Evolutionary conservation across 2,797 vertebrate species (phyloP).

Genomic region (Tinamus major): DNA sequence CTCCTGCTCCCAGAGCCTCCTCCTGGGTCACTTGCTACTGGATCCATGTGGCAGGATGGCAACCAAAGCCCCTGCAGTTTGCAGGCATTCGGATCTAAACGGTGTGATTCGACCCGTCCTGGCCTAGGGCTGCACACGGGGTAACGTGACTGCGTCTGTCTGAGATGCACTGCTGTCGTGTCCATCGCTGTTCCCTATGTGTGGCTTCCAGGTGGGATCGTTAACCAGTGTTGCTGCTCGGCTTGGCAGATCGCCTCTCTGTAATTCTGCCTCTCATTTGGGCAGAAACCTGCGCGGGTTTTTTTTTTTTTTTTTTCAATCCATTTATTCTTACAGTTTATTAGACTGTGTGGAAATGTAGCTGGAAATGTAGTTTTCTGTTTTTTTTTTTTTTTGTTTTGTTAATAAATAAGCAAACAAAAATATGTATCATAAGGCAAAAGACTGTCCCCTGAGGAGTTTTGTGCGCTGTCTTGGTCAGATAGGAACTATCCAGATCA

Average conservation of each 20-base stretch:
- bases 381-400: not conserved
- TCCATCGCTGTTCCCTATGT: not conserved
- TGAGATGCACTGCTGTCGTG: not conserved
- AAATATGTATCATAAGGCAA: not conserved
- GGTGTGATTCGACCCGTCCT: not conserved
- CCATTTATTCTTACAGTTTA: not conserved
- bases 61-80: not conserved
- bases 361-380: too few relatives aligned
- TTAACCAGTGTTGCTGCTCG: not conserved
- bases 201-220: not conserved
- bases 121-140: not conserved
- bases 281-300: not conserved
- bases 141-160: not conserved
- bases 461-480: not conserved
- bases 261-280: not conserved
- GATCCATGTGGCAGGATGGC: not conserved
- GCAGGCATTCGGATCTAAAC: fast-evolving
- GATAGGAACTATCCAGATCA: not conserved
- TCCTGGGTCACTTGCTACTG: not conserved
- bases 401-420: not conserved
- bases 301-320: not conserved
- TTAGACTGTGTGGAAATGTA: not conserved
- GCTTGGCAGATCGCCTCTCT: not conserved
- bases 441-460: not conserved
- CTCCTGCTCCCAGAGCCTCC: not conserved